A percentile compares a stretch with the other conserved stretches of the same genome.
phyloP scores from a whole-genome alignment of 2,797 vertebrate species.

The Galago senegalensis region DNA sequence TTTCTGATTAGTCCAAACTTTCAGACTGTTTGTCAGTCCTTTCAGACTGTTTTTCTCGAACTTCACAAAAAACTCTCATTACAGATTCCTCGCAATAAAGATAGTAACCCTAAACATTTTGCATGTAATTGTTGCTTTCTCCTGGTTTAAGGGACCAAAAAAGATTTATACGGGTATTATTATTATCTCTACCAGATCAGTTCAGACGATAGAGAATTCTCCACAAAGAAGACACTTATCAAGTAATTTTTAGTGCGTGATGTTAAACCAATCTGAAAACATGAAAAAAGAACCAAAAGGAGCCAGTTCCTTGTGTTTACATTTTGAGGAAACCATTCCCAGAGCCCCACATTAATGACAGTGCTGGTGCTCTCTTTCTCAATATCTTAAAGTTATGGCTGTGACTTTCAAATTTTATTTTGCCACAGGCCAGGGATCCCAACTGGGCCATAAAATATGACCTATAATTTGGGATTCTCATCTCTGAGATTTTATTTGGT shows the following conservation, averaged over 20 bases:
- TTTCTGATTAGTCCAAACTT: background rate
- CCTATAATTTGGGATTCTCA: constrained; percentile 70
- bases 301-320: background rate
- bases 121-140: background rate
- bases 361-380: background rate
- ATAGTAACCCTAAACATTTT: constrained; percentile 52
- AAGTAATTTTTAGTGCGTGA: constrained; percentile 2
- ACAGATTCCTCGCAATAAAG: background rate
- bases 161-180: background rate
- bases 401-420: constrained; percentile 76
- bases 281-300: background rate
- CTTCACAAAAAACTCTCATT: constrained; percentile 38
- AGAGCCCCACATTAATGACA: constrained; percentile 34
- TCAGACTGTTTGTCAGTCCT: too few species aligned
- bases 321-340: constrained; percentile 6
- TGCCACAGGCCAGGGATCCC: constrained; percentile 65
- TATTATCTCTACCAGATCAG: background rate
- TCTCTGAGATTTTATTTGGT: constrained; percentile 72
- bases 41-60: background rate
- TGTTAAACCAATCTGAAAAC: constrained; percentile 20
- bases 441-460: constrained; percentile 58
- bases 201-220: constrained; percentile 13
- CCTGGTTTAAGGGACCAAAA: background rate
- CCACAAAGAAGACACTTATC: constrained; percentile 13
- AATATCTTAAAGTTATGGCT: constrained; percentile 67